phyloP scores from a whole-genome alignment of 2,888 invertebrate species.

The Noctua comes region DNA sequence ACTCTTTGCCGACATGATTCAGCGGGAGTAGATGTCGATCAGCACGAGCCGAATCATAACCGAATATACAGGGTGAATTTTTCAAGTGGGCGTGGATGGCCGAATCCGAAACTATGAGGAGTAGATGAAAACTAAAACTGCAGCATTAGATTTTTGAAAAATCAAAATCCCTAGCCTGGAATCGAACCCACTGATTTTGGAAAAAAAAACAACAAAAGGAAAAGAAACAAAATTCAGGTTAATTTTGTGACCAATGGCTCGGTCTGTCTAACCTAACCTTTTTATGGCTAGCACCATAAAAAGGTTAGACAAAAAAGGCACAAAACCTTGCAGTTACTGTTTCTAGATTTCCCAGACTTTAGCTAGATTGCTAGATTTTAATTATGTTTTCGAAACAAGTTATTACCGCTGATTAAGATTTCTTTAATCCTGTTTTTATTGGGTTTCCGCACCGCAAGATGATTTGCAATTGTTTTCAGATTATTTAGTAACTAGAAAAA shows the following conservation, averaged over 20 bases:
- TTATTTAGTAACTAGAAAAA: background rate
- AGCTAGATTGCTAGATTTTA: slow-evolving; percentile 32
- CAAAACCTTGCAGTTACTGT: slow-evolving; percentile 25
- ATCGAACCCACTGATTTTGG: too few relatives aligned
- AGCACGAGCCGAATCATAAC: background rate
- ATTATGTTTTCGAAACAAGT: slow-evolving; percentile 37
- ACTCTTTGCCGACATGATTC: background rate
- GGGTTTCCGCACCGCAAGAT: background rate
- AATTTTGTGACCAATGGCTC: background rate
- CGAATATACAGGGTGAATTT: background rate
- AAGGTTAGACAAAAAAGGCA: slow-evolving; percentile 9
- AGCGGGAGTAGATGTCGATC: background rate
- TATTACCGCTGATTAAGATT: slow-evolving; percentile 50
- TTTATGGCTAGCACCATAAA: background rate
- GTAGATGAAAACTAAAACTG: too few relatives aligned
- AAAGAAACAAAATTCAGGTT: background rate
- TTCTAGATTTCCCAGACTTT: slow-evolving; percentile 26
- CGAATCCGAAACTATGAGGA: too few relatives aligned
- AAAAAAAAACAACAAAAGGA: too few relatives aligned
- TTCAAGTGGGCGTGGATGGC: too few relatives aligned
- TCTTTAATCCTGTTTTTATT: background rate
- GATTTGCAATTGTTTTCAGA: background rate
- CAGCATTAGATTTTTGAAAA: too few relatives aligned
- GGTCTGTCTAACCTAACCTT: slow-evolving; percentile 6
- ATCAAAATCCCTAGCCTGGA: too few relatives aligned